phyloP scores from a whole-genome alignment of 2,797 vertebrate genomes.

The Acanthis flammea region DNA sequence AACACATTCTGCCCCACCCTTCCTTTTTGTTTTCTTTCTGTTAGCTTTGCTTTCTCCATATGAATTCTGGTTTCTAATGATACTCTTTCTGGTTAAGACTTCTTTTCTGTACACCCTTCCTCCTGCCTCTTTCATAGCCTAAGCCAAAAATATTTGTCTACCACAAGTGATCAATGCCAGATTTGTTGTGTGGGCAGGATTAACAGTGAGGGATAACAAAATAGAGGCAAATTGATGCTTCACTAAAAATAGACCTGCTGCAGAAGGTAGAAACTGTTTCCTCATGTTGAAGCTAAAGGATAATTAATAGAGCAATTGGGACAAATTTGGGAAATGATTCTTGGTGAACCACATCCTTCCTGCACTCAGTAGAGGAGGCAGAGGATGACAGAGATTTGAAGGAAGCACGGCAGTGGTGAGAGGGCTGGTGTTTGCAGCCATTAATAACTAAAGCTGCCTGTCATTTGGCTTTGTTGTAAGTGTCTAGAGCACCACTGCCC shows the following conservation, averaged over 20 bases:
- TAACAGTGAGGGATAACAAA: constrained; percentile 29
- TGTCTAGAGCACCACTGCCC: neutral
- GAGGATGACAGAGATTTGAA: neutral
- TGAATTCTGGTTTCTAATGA: neutral
- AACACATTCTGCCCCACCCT: neutral
- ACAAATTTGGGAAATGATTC: constrained; percentile 47
- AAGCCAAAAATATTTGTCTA: constrained; percentile 28
- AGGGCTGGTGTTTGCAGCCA: neutral
- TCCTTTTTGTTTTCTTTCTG: neutral
- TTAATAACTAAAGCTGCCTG: neutral
- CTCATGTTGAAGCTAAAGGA: constrained; percentile 40
- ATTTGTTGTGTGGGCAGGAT: constrained; percentile 52
- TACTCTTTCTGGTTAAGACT: neutral
- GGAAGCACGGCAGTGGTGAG: neutral
- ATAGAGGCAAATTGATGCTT: constrained; percentile 29
- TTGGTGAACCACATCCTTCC: constrained; percentile 74
- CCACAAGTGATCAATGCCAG: constrained; percentile 48
- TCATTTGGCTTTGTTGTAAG: neutral
- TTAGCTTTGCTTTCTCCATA: neutral
- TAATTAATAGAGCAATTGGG: constrained; percentile 68
- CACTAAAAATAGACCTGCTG: constrained; percentile 58
- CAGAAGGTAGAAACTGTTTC: constrained; percentile 65
- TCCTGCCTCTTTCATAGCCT: neutral
- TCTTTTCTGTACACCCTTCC: neutral
- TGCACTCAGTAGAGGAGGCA: neutral